Percentiles rank a stretch among this genome's conserved stretches.
These are phyloP conservation scores for Triplophysa siluroides DNA, from an alignment of 2,113 vertebrate species.

Conservation along the genomic window DNA sequence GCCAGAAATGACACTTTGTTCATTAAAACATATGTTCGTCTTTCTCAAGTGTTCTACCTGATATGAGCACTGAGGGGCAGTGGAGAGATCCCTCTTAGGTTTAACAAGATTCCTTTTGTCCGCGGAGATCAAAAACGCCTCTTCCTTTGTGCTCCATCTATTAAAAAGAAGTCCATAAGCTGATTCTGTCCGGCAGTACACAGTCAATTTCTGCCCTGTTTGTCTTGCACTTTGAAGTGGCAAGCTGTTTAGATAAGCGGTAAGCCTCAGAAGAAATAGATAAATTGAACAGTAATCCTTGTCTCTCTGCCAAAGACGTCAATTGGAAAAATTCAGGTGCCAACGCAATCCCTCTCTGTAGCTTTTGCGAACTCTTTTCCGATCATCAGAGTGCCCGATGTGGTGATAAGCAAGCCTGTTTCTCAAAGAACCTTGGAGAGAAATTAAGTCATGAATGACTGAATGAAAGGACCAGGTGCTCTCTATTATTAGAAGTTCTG, in stretches of 20 bases:
- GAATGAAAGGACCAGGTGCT: conserved; percentile 75
- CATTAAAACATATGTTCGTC: neutral
- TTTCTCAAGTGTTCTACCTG: neutral
- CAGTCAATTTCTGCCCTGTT: conserved; percentile 60
- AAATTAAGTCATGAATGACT: conserved; percentile 55
- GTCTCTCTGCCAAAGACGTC: conserved; percentile 70
- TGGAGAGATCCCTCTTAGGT: conserved; percentile 31
- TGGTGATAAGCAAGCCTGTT: conserved; percentile 37
- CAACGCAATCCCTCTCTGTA: conserved; percentile 67
- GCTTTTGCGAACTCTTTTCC: conserved; percentile 67
- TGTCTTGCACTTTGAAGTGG: conserved; percentile 73
- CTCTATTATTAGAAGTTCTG: conserved; percentile 63
- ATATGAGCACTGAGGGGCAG: conserved; percentile 43
- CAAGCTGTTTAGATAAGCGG: conserved; percentile 67
- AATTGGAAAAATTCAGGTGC: conserved; percentile 73
- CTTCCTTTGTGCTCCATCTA: conserved; percentile 62
- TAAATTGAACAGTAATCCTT: conserved; percentile 75
- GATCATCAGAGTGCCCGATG: conserved; percentile 56
- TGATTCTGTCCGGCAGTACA: conserved; percentile 65
- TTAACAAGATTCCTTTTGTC: conserved; percentile 51
- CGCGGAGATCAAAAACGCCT: conserved; percentile 66
- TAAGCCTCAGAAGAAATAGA: conserved; percentile 72
- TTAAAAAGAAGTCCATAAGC: conserved; percentile 70
- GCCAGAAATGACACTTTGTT: neutral
- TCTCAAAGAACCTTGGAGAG: conserved; percentile 56